Conservation (phyloP, 2,797 vertebrate species). For the Pseudomugil tenellus region DNA sequence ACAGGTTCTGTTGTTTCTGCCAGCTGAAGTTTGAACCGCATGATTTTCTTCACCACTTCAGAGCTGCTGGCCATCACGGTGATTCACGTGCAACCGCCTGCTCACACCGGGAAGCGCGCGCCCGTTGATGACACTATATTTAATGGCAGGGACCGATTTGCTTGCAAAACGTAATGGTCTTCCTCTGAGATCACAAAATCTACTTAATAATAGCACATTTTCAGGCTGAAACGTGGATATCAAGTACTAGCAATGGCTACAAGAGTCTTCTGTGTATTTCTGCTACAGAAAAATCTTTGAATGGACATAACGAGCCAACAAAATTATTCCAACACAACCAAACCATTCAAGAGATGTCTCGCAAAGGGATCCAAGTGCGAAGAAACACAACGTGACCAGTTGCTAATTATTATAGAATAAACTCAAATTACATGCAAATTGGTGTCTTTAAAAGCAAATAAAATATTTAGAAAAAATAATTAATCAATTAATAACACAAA, state of each 20-base stretch:
- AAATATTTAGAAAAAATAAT: background rate
- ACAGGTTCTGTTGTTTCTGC: slow-evolving; percentile 56
- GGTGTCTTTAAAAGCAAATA: background rate
- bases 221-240: background rate
- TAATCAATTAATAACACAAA: background rate
- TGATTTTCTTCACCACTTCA: slow-evolving; percentile 67
- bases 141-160: slow-evolving; percentile 65
- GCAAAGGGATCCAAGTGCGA: background rate
- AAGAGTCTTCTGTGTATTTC: background rate
- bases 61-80: slow-evolving; percentile 73
- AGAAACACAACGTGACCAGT: background rate
- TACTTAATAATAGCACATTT: background rate
- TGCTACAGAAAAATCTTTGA: background rate
- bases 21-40: slow-evolving; percentile 79
- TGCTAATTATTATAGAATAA: background rate
- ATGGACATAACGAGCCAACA: background rate
- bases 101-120: slow-evolving; percentile 58
- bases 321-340: background rate
- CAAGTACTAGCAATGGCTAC: background rate
- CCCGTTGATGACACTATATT: slow-evolving; percentile 61
- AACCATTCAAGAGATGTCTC: background rate
- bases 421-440: background rate
- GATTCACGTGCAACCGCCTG: slow-evolving; percentile 55
- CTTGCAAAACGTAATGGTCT: background rate
- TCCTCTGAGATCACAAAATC: background rate